These are phyloP conservation scores for Ectemnius continuus DNA, from an alignment of 2,888 invertebrate species.

Conservation along the genomic window DNA sequence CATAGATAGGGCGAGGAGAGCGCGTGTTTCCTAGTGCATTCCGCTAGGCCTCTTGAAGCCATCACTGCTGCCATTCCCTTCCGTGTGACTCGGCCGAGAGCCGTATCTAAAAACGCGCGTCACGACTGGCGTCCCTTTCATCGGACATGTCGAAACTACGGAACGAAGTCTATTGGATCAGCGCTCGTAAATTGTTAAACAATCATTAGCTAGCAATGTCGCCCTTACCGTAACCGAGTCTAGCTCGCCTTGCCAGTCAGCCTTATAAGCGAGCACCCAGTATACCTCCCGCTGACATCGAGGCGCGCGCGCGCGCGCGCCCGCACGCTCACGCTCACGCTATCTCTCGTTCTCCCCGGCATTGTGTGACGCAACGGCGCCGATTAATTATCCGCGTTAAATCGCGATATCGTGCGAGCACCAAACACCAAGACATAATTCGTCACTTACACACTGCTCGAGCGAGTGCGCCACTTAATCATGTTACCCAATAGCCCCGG, in stretches of 20 bases:
- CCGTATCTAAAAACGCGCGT: no score
- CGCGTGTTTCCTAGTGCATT: neutral
- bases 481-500: neutral
- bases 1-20: neutral
- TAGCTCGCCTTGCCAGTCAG: conserved; percentile 27
- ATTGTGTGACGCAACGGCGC: conserved; percentile 53
- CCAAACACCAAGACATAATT: conserved; percentile 30
- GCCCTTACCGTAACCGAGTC: conserved; percentile 18
- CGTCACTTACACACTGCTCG: conserved; percentile 26
- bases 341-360: conserved; percentile 34
- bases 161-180: conserved; percentile 38
- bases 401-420: conserved; percentile 33
- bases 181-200: conserved; percentile 51
- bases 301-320: conserved; percentile 24
- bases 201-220: conserved; percentile 61
- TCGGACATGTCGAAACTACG: conserved; percentile 46
- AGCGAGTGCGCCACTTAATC: neutral
- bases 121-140: no score
- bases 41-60: neutral
- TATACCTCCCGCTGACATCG: conserved; percentile 42
- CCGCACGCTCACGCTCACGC: conserved; percentile 30
- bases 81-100: no score
- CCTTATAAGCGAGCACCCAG: neutral
- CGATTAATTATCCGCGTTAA: conserved; percentile 54
- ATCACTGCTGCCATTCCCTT: neutral